Conservation (phyloP, 2,888 invertebrate genomes). For the Aphidoletes aphidimyza region DNA sequence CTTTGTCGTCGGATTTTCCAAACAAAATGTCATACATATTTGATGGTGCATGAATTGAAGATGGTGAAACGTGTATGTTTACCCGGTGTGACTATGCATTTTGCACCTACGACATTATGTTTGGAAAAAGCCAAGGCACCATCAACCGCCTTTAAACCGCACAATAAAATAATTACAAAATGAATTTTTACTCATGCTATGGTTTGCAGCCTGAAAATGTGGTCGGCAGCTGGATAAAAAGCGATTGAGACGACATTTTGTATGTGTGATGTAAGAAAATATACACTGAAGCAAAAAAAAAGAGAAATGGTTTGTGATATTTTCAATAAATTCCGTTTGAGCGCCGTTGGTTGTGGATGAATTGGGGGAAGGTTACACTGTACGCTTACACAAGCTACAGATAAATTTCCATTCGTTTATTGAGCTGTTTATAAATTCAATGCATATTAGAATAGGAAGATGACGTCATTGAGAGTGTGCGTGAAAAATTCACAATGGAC, state of each 20-base stretch:
- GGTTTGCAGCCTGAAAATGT: neutral
- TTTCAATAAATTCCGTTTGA: slow-evolving; percentile 50
- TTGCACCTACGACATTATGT: neutral
- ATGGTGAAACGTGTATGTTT: neutral
- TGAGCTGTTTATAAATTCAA: slow-evolving; percentile 54
- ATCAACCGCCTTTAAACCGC: slow-evolving; percentile 17
- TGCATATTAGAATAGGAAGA: slow-evolving; percentile 43
- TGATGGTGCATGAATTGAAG: neutral
- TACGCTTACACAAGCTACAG: no score
- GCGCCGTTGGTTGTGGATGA: neutral
- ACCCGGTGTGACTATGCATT: neutral
- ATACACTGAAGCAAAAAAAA: neutral
- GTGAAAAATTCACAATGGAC: no score
- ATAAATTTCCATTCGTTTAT: slow-evolving; percentile 40
- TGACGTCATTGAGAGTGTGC: slow-evolving; percentile 10
- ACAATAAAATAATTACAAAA: slow-evolving; percentile 54
- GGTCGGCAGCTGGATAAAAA: neutral
- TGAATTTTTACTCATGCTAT: slow-evolving; percentile 43
- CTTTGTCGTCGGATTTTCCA: neutral
- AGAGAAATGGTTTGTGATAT: neutral
- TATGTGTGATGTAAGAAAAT: neutral
- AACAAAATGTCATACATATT: slow-evolving; percentile 41
- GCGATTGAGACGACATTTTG: slow-evolving; percentile 15
- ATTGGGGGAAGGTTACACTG: neutral
- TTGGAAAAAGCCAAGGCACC: neutral